phyloP scores from a whole-genome alignment of 2,113 vertebrate genomes.

The Lamprologus sp. region DNA sequence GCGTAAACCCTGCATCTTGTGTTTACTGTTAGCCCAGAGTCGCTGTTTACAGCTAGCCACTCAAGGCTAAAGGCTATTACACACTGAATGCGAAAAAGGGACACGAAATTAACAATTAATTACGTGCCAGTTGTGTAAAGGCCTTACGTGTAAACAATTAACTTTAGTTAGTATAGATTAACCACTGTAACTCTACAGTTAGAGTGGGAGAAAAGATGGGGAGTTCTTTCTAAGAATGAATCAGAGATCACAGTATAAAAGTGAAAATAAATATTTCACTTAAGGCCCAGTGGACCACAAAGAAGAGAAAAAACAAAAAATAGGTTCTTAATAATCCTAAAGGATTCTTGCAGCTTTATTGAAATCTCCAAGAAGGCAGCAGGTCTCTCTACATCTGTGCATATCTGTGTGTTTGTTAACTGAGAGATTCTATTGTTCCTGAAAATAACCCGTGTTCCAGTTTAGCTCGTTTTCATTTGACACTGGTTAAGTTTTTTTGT shows the following conservation, averaged over 20 bases:
- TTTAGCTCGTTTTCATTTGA: not conserved
- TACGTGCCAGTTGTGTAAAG: not conserved
- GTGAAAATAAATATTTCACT: not conserved
- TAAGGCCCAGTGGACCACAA: not conserved
- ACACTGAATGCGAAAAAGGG: not conserved
- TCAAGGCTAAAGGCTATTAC: not conserved
- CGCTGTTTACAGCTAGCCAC: not conserved
- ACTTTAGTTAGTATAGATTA: not conserved
- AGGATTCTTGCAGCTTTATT: not conserved
- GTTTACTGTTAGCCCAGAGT: not conserved
- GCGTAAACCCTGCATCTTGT: not conserved
- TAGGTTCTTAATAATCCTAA: not conserved
- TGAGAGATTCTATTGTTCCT: not conserved
- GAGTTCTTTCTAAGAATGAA: not conserved
- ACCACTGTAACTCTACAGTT: not conserved
- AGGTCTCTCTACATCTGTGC: not conserved
- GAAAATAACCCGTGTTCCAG: not conserved
- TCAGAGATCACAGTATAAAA: not conserved
- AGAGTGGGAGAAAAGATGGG: not conserved
- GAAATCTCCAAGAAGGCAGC: not conserved
- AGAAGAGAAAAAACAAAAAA: not conserved
- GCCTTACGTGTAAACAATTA: not conserved
- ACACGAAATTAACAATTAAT: not conserved
- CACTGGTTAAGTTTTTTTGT: not conserved
- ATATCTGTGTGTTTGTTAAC: not conserved